Evolutionary conservation across 2,797 vertebrate species (phyloP).

Genomic region (Acrossocheilus fasciatus): DNA sequence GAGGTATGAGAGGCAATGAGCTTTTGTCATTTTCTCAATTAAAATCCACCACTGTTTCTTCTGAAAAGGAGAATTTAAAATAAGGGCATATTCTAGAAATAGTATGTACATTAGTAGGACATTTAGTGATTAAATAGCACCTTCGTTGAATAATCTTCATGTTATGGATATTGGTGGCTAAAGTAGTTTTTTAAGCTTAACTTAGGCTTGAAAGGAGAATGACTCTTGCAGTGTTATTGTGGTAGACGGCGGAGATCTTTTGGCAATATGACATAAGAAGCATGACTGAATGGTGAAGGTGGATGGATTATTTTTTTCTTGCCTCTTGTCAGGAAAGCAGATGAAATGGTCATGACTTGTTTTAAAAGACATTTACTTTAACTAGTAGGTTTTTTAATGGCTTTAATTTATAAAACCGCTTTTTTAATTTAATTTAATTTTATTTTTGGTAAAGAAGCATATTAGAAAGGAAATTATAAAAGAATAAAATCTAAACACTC

Average conservation of each 20-base stretch:
- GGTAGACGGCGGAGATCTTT: slow-evolving; percentile 4
- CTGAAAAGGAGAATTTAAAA: not conserved
- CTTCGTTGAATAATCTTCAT: slow-evolving; percentile 3
- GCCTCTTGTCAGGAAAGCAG: not conserved
- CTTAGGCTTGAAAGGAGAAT: slow-evolving; percentile 4
- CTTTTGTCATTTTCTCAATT: not conserved
- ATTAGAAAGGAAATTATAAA: slow-evolving; percentile 28
- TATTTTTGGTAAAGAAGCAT: not conserved
- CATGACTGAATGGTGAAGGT: not conserved
- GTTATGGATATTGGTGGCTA: not conserved
- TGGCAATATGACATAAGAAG: slow-evolving; percentile 14
- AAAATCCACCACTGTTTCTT: not conserved
- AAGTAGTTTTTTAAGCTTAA: slow-evolving; percentile 1
- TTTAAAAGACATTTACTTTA: not conserved
- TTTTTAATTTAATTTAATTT: not conserved
- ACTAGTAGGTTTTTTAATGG: not conserved
- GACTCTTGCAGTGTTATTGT: slow-evolving; percentile 12
- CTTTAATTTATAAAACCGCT: not conserved
- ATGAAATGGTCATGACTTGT: not conserved
- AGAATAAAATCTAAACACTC: not conserved
- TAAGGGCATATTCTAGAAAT: slow-evolving; percentile 17
- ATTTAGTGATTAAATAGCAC: slow-evolving; percentile 13
- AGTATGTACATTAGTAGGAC: slow-evolving; percentile 5
- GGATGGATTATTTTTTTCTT: slow-evolving; percentile 1
- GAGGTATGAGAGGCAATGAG: not conserved